Conservation (phyloP, 1,140 invertebrate species). For the Nebria ingens region DNA sequence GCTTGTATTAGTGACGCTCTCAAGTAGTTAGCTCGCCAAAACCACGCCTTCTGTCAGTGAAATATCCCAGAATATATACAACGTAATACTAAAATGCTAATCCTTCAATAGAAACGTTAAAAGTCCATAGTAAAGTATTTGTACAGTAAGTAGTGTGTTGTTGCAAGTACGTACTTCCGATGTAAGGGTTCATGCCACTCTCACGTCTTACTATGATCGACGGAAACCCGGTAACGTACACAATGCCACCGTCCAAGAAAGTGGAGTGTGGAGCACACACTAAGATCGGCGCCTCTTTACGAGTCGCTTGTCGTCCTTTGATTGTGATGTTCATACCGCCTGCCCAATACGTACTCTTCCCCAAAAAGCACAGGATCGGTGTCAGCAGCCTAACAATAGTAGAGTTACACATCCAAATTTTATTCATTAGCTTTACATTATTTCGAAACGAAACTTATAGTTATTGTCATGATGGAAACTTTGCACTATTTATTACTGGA, state of each 20-base stretch:
- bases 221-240: constrained; percentile 66
- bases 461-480: no score
- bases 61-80: no score
- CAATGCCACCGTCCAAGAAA: constrained; percentile 74
- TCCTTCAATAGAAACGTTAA: not conserved
- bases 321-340: constrained; percentile 68
- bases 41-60: no score
- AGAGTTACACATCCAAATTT: no score
- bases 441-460: no score
- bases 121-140: not conserved
- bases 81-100: no score
- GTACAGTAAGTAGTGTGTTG: not conserved
- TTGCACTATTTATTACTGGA: no score
- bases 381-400: constrained; percentile 47
- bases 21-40: no score
- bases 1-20: no score
- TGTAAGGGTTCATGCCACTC: constrained; percentile 63
- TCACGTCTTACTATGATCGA: constrained; percentile 70
- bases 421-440: no score
- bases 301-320: constrained; percentile 60
- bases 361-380: constrained; percentile 58
- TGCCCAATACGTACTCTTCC: constrained; percentile 59
- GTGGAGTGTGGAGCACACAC: constrained; percentile 80
- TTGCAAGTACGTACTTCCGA: constrained; percentile 64
- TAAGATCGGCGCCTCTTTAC: constrained; percentile 68